These are phyloP conservation scores for Pelobates fuscus DNA, from an alignment of 2,113 vertebrate genomes.

Conservation along the genomic window DNA sequence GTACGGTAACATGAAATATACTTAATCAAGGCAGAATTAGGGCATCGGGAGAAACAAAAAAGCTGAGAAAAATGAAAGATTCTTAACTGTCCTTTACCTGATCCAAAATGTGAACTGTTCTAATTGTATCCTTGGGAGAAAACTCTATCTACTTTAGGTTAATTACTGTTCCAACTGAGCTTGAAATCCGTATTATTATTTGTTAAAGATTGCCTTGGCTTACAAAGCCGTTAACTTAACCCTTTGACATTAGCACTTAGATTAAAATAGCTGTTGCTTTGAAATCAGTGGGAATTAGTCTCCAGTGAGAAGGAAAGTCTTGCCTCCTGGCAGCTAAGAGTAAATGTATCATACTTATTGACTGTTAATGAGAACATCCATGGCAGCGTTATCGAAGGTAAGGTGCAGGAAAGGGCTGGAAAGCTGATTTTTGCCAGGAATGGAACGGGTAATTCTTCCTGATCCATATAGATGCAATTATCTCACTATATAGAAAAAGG, in stretches of 20 bases:
- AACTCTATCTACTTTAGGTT: constrained; percentile 28
- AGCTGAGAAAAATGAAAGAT: background rate
- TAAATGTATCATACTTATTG: constrained; percentile 41
- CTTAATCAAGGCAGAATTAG: constrained; percentile 7
- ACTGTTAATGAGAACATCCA: constrained; percentile 20
- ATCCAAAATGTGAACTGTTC: constrained; percentile 24
- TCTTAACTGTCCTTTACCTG: constrained; percentile 24
- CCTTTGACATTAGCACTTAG: constrained; percentile 46
- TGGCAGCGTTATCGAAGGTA: constrained; percentile 15
- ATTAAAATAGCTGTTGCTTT: constrained; percentile 27
- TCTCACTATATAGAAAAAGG: background rate
- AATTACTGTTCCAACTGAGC: constrained; percentile 43
- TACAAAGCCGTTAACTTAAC: constrained; percentile 38
- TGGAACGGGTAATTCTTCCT: background rate
- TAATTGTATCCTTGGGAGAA: constrained; percentile 38
- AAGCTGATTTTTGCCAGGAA: background rate
- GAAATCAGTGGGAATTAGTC: constrained; percentile 39
- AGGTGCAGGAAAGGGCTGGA: background rate
- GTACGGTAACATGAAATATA: constrained; percentile 39
- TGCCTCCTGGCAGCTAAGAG: constrained; percentile 21
- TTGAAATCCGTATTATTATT: constrained; percentile 45
- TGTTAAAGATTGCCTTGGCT: constrained; percentile 38
- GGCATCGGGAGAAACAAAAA: background rate
- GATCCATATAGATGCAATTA: background rate
- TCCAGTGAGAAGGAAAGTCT: constrained; percentile 21